Evolutionary conservation across 2,797 vertebrate species (phyloP), one percentile per base, ranked within the genome.

Genomic region (Etheostoma nigrum): DNA sequence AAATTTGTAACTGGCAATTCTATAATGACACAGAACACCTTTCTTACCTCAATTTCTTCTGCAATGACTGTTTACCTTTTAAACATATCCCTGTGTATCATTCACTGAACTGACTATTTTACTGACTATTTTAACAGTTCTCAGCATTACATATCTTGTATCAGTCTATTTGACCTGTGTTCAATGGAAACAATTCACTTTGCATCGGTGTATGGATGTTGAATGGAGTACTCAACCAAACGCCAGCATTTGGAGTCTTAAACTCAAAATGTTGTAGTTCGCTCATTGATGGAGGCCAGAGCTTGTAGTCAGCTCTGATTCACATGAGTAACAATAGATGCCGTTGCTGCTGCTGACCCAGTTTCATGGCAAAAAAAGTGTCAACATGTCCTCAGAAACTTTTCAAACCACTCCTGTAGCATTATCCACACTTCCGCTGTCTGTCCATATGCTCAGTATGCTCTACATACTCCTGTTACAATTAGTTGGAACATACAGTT

Each of bases 271-370:
- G 45, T 30, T 53, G 19, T 33, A 42, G 23, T 44, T 72, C 30
- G 11, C 36, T 30, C 70, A 30, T 44, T 61, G 57, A 52, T 21
- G 55, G 63, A 21, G 18, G 27, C 65, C 30, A 40, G 16, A 3
- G 12, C 40, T 30, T 49, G 45, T 45, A 23, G 9, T 53, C 53
- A 25, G 53, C 48, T 63, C 12, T 30, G 53, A 64, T 74, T 61
- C 58, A 64, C 69, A 53, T n/a, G n/a, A 64, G 16, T 60, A 18
- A 30, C 14, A 59, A 21, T 12, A 25, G 16, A 54, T 67, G 36
- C 55, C 4, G 44, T 9, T 3, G 3, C 27, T 19, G 3, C 27
- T 19, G 23, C 21, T 63, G 48, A 53, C 58, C 52, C 58, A 58
- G n/a, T 77, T 77, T 63, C 11, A 58, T 42, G 15, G 47, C 15